Evolutionary conservation across 2,797 vertebrate species (phyloP), one percentile per base, ranked within the genome.

Genomic region (Sphenodon punctatus): DNA sequence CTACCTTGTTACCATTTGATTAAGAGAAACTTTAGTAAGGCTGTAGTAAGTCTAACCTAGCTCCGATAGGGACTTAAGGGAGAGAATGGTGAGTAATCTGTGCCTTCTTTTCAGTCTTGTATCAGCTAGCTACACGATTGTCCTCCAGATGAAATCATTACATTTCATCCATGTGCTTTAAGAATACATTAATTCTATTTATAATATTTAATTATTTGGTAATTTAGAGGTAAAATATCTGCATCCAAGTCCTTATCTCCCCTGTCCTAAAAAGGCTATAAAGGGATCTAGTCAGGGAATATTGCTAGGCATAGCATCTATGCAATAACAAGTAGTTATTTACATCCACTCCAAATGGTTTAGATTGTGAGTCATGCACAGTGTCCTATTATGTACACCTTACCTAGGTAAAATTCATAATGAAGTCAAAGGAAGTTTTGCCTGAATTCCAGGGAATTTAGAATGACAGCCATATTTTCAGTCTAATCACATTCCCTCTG

Each of bases 51-150:
- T 36, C 82, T 58, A 78, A 34, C 60, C 75, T 55, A 80, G 45
- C 60, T 25, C 49, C 2, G 80, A 88, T 67, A 65, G 0, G 2
- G 67, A 51, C 78, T 80, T 84, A 64, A 67, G 36, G 8, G 68
- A 84, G 78, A 78, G 7, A 42, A 92, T 75, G 93, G 95, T 96
- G 89, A 95, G 95, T 96, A 90, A 64, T 72, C 49, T 14, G 27
- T 71, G 48, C 64, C 32, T 84, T 74, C 43, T 4, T 77, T 80
- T 63, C 59, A 73, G 63, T 59, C 53, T 53, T 5, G 0, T 53
- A 3, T 9, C 63, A 20, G 3, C 68, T 41, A 45, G 6, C 11
- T 70, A 58, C 86, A 27, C 61, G 41, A 41, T 17, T 42, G 30
- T 34, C 22, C 41, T 84, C 48, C 27, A 46, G 46, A 5, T 32